Evolutionary conservation across 2,888 invertebrate species (phyloP), one percentile per base, ranked within the genome.

Genomic region (Octodonta nipae): DNA sequence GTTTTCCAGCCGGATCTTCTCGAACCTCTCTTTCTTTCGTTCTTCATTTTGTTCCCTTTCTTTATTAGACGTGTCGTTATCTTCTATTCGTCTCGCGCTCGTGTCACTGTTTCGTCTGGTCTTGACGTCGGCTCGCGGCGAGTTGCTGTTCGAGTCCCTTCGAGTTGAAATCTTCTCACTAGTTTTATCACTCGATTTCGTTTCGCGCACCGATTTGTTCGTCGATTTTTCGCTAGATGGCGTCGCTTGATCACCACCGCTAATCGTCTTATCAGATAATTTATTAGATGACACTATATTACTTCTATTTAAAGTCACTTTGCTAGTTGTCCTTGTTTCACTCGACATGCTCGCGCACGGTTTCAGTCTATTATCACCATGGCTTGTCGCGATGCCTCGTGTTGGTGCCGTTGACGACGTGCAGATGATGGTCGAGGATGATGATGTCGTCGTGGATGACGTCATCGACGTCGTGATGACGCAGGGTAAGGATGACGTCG

Each of bases 281-380:
- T n/a, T n/a, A n/a, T n/a, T n/a, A n/a, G n/a, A n/a, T n/a, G n/a
- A n/a, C n/a, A n/a, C n/a, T n/a, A n/a, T n/a, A n/a, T n/a, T n/a
- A 50, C 46, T 56, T 49, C 55, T 54, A 58, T 54, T 59, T 52
- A 56, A 52, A 54, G 46, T 54, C 45, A 55, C 55, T 57, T 58
- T 59, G 45, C 55, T 58, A 54, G 51, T 46, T 48, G 55, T 55
- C 49, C 54, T 53, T 44, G 47, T 49, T 45, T 56, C 56, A 54
- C 52, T 54, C 35, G 58, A 46, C 48, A 46, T 54, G 45, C 47
- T 54, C 41, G 52, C 44, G 36, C 38, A 33, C 52, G 46, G 33
- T 54, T 58, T 58, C 38, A 58, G 57, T 59, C 54, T 57, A 44
- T 51, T 52, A 43, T 58, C 57, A 50, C 52, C 51, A 44, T 51